phyloP scores from a whole-genome alignment of 2,797 vertebrate species.

The Lithobates sylvaticus region DNA sequence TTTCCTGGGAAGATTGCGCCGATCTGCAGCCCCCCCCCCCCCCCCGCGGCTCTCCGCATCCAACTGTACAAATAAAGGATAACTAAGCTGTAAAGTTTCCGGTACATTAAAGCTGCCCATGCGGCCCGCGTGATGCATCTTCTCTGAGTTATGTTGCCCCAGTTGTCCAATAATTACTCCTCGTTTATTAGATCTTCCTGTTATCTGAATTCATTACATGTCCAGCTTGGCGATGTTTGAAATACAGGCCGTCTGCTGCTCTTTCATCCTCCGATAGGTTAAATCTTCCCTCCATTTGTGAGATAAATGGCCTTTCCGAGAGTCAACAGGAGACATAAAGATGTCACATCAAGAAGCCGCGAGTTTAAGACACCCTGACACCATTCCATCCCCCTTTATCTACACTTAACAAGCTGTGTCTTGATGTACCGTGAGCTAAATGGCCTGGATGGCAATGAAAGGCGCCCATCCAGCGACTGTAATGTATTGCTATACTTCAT shows the following conservation, averaged over 20 bases:
- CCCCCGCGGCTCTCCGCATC: too few relatives aligned
- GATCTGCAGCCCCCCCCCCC: too few relatives aligned
- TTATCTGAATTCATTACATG: neutral
- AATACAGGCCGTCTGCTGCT: neutral
- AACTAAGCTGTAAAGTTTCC: too few relatives aligned
- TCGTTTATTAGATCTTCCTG: too few relatives aligned
- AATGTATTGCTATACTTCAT: neutral
- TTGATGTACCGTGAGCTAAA: neutral
- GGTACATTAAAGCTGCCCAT: too few relatives aligned
- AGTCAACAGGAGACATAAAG: neutral
- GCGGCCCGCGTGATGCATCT: too few relatives aligned
- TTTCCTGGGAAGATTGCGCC: too few relatives aligned
- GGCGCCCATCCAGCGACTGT: neutral
- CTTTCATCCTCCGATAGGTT: neutral
- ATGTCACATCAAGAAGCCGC: constrained; percentile 15
- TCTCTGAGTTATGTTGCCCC: too few relatives aligned
- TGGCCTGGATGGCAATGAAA: neutral
- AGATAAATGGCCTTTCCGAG: neutral
- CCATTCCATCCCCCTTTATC: neutral
- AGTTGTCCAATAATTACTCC: too few relatives aligned
- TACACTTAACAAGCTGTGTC: neutral
- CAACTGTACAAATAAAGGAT: too few relatives aligned
- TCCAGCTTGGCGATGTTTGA: neutral
- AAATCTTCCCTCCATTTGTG: neutral
- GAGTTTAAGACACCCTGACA: neutral